Base-by-base conservation (phyloP, 1,140 invertebrate genomes). In the Anthonomus grandis region DNA sequence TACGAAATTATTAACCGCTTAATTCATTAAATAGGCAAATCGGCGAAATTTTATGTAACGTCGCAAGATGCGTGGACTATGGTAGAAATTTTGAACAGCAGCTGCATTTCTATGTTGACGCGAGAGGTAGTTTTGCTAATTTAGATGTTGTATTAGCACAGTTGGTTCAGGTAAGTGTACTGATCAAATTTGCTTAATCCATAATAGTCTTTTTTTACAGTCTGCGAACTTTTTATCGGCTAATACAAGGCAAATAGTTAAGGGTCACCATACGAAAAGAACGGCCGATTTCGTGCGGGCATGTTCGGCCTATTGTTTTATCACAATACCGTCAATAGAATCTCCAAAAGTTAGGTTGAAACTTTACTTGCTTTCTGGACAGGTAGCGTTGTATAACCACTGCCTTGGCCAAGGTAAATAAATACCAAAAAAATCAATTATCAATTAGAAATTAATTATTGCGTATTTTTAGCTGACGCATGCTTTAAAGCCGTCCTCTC, bases 291-390 rank as follows among this genome's bases (percentile, higher is more conserved):
- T 95, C 78, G 86, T 93, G 21, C 83, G 90, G 64, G 93, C 94
- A n/a, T 98, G 95, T 79, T 85, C 91, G 45, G 95, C 95, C 0
- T 98, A 93, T 75, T 89, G 86, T 74, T 97, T 89, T 71, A 95
- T 98, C 27, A 97, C 95, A 1, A 92, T 96, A 75, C 95, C 95
- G 18, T 97, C 94, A 4, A 83, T 98, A 63, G 81, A 81, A 57
- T 87, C 87, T 57, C 80, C 86, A 5, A 79, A 86, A 55, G 80
- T 81, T 18, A 83, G 89, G 65, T 80, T 96, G 49, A 84, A 91
- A 64, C 80, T 97, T 13, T 95, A 95, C 77, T 76, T 97, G 41
- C 75, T 93, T 4, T 88, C 89, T 12, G 92, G 91, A 22, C 90
- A 95, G 76, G 86, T 94, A 36, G 92, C 94, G 19, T 75, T 97